phyloP scores from a whole-genome alignment of 2,113 vertebrate species.

The Phylloscopus trochilus region DNA sequence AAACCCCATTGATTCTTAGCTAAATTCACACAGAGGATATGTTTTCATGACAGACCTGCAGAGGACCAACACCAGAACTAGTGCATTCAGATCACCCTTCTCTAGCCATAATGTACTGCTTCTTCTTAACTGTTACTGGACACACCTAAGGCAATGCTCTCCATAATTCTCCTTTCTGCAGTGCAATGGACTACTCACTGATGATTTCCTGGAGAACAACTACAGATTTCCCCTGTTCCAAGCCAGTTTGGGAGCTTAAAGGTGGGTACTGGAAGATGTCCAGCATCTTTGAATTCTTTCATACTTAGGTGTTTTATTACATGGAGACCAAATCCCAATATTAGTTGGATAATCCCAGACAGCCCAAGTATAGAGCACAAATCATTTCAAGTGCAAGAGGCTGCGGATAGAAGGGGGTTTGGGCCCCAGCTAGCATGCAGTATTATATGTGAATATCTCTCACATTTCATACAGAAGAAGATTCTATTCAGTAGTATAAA shows the following conservation, averaged over 20 bases:
- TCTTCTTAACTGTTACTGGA: not conserved
- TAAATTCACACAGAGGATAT: not conserved
- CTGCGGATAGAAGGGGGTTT: not conserved
- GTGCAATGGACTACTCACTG: not conserved
- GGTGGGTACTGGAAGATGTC: not conserved
- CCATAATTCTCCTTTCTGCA: not conserved
- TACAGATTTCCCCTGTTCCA: not conserved
- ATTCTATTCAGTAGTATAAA: constrained; percentile 26
- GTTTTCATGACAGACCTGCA: not conserved
- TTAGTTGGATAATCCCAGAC: not conserved
- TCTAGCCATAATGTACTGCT: not conserved
- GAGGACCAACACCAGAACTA: not conserved
- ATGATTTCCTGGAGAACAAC: not conserved
- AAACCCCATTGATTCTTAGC: not conserved
- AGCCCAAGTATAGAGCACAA: not conserved
- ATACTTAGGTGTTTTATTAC: not conserved
- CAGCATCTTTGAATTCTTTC: not conserved
- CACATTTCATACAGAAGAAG: constrained; percentile 10
- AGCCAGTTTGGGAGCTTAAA: not conserved
- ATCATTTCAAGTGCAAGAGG: not conserved
- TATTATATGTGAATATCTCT: not conserved
- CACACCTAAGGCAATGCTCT: not conserved
- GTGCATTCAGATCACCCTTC: not conserved
- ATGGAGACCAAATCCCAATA: not conserved
- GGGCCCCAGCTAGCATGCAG: not conserved